These are phyloP conservation scores for Aotus griseimembra DNA, from an alignment of 2,797 vertebrate species.

Conservation along the genomic window DNA sequence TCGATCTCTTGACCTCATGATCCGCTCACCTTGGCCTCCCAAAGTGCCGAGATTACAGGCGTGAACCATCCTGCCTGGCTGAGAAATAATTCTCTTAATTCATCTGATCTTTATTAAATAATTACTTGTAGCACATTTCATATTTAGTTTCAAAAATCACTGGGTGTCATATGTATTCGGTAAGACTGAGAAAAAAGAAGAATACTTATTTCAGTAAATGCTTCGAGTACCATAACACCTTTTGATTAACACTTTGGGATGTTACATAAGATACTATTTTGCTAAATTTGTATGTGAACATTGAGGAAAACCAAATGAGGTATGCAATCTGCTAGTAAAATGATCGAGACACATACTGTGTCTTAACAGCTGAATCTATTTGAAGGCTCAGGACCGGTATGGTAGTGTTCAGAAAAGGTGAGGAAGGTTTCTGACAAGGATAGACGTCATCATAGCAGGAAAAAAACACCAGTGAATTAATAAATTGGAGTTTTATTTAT, in stretches of 20 bases:
- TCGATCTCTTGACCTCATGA: neutral
- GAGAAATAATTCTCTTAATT: conserved; percentile 73
- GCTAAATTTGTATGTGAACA: neutral
- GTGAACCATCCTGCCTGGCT: neutral
- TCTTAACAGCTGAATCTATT: neutral
- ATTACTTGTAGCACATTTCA: conserved; percentile 58
- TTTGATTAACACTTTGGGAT: conserved; percentile 39
- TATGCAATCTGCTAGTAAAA: neutral
- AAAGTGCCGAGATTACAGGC: neutral
- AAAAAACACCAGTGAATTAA: neutral
- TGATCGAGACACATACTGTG: neutral
- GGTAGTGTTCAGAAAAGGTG: neutral
- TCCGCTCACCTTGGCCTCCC: neutral
- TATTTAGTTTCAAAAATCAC: conserved; percentile 33
- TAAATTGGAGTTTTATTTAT: neutral
- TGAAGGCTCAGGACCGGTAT: neutral
- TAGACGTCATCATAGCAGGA: neutral
- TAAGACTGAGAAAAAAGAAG: neutral
- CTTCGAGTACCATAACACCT: neutral
- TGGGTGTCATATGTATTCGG: neutral
- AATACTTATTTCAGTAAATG: conserved; percentile 6
- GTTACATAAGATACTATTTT: conserved; percentile 17
- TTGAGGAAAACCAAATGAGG: conserved; percentile 6
- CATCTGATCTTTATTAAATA: conserved; percentile 62
- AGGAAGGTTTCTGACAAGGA: neutral